Evolutionary conservation across 2,113 vertebrate genomes (phyloP).

Genomic region (Alethe diademata): DNA sequence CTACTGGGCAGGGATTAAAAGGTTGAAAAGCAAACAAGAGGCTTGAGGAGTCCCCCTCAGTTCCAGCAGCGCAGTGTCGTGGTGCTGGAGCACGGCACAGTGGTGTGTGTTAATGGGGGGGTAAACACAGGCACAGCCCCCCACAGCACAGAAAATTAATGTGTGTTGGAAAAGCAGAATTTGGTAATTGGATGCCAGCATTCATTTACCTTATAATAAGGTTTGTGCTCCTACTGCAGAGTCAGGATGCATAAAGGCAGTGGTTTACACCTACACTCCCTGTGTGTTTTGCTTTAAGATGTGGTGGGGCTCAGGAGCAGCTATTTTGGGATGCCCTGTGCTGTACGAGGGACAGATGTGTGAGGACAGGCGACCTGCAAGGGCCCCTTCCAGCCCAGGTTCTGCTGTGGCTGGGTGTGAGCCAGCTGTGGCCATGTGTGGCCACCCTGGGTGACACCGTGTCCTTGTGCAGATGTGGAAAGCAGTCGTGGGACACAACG

Average conservation of each 20-base stretch:
- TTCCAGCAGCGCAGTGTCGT: not conserved
- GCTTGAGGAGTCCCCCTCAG: not conserved
- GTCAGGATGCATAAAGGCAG: too few species aligned
- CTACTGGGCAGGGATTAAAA: not conserved
- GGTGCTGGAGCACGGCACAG: not conserved
- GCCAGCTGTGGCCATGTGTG: not conserved
- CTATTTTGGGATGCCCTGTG: not conserved
- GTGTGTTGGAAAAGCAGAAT: not conserved
- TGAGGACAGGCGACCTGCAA: not conserved
- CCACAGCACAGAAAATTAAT: not conserved
- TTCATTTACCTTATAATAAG: not conserved
- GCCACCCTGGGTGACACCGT: not conserved
- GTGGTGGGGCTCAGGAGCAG: not conserved
- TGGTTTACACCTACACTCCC: not conserved
- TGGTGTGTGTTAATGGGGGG: too few species aligned
- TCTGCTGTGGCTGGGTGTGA: too few species aligned
- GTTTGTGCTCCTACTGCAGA: not conserved
- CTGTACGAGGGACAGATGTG: not conserved
- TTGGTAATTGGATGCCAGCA: not conserved
- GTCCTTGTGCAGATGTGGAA: conserved; percentile 90
- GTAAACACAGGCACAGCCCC: not conserved
- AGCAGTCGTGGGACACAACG: conserved; percentile 87
- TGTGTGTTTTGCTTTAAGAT: not conserved
- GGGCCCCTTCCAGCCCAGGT: not conserved
- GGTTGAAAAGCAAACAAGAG: not conserved